These are phyloP conservation scores for Pandemis cinnamomeana DNA, from an alignment of 2,888 invertebrate genomes.

Conservation along the genomic window DNA sequence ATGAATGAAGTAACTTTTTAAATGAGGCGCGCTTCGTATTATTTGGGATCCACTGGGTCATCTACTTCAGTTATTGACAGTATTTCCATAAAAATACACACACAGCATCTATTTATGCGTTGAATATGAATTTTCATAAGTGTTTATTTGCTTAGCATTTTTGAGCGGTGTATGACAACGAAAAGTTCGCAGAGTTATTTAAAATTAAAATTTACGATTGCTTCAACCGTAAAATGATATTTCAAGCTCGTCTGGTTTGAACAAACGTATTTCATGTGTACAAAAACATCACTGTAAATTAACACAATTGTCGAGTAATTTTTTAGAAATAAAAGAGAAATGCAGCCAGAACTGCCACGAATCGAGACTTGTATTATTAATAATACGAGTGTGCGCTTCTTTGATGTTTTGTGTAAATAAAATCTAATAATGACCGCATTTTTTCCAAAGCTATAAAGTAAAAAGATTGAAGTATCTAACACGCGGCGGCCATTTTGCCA, in stretches of 20 bases:
- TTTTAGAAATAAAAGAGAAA: constrained; percentile 17
- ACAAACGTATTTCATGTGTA: constrained; percentile 1
- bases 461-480: no score
- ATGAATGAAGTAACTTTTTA: no score
- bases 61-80: no score
- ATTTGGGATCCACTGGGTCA: no score
- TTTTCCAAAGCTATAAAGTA: not conserved
- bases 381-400: constrained; percentile 9
- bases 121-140: no score
- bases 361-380: constrained; percentile 10
- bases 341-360: constrained; percentile 2
- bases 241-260: not conserved
- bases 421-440: not conserved
- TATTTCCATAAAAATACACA: no score
- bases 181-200: not conserved
- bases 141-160: not conserved
- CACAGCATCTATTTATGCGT: no score
- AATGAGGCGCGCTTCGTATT: no score
- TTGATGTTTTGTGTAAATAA: constrained; percentile 10
- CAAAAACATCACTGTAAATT: constrained; percentile 23
- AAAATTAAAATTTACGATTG: not conserved
- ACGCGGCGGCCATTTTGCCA: no score
- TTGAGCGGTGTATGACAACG: not conserved
- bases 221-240: not conserved
- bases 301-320: constrained; percentile 19